Conservation (phyloP, 2,888 invertebrate genomes). For the Norana najaformis region DNA sequence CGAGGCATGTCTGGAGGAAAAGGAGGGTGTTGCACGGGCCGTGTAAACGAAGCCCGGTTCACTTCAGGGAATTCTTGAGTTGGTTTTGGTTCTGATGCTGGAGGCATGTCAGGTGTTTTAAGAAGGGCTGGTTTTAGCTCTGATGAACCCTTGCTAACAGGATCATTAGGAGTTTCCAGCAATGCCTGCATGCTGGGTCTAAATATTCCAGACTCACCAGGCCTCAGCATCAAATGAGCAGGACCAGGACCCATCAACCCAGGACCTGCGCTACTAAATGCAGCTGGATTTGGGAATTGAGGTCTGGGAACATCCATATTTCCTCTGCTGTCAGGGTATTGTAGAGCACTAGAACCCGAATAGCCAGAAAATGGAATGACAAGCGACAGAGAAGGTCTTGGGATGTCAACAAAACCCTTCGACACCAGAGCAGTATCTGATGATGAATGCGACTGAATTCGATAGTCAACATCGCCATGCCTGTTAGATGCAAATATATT, state of each 20-base stretch:
- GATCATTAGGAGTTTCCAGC: not conserved
- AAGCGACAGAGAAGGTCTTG: not conserved
- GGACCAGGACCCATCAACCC: not conserved
- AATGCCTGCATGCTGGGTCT: slow-evolving; percentile 18
- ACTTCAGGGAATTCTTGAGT: not conserved
- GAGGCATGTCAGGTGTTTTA: not conserved
- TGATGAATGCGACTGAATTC: not conserved
- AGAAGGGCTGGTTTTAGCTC: not conserved
- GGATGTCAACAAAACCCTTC: not conserved
- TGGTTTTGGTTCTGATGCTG: not conserved
- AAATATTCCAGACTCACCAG: not conserved
- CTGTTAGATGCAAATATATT: not conserved
- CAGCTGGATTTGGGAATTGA: not conserved
- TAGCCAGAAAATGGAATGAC: not conserved
- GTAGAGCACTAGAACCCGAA: not conserved
- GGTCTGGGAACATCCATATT: not conserved
- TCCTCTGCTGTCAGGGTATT: not conserved
- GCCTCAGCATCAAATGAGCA: not conserved
- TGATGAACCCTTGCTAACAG: not conserved
- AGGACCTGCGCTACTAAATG: not conserved
- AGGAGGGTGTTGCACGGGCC: not conserved
- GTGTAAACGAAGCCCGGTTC: not conserved
- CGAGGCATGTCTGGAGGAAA: not conserved
- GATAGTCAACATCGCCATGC: not conserved
- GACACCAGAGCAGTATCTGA: not conserved